phyloP scores from a whole-genome alignment of 2,797 vertebrate species.

The Gallinago solitaria region DNA sequence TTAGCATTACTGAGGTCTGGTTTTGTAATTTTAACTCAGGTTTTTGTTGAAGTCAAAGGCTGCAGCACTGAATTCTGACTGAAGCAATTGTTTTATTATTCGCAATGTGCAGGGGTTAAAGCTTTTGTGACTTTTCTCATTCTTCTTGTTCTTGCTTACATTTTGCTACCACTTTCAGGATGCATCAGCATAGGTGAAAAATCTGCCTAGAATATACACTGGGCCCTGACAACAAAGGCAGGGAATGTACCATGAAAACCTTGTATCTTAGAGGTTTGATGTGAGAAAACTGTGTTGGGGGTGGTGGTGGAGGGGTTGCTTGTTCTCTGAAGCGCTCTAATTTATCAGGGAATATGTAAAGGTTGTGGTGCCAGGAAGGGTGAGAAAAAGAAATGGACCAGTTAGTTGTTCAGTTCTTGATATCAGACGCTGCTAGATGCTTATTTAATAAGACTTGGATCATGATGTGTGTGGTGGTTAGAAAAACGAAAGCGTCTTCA shows the following conservation, averaged over 20 bases:
- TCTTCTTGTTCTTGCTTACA: neutral
- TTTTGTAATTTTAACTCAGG: neutral
- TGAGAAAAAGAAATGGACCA: neutral
- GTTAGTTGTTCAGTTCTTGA: neutral
- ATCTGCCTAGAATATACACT: neutral
- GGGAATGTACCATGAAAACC: neutral
- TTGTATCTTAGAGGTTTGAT: neutral
- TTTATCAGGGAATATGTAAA: neutral
- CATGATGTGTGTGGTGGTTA: neutral
- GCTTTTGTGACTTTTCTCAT: neutral
- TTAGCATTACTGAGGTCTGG: neutral
- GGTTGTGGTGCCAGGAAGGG: neutral
- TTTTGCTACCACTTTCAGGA: neutral
- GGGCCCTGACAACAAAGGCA: neutral
- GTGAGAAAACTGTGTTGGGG: no score
- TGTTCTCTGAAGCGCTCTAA: neutral
- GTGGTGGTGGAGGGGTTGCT: neutral
- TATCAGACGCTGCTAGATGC: neutral
- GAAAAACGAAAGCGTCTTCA: neutral
- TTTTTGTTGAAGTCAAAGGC: neutral
- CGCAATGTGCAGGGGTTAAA: neutral
- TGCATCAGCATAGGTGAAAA: neutral
- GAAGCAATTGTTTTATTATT: neutral
- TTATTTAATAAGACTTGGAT: neutral
- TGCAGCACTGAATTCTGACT: neutral